Evolutionary conservation across 35 echinoderm and acorn worm genomes (phyloP), one percentile per base, ranked within the genome.

Genomic region (Apostichopus parvimensis): DNA sequence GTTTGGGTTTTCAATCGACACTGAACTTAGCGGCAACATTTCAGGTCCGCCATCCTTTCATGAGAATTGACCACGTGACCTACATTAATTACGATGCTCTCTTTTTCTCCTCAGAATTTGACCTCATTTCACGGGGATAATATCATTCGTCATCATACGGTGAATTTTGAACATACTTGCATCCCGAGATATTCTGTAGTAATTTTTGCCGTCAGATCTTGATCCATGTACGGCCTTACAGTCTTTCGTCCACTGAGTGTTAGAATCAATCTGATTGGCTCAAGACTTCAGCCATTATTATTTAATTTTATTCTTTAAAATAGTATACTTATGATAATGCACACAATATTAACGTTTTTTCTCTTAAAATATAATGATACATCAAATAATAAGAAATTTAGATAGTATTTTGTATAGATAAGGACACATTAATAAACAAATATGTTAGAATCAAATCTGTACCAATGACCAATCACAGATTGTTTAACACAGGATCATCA

Each of bases 1-100:
- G 89, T 91, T 91, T 91, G 71, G 89, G 56, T 91, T 91, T 79
- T 83, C 92, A 93, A 87, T 87, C 83, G 73, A 58, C 81, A 78
- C 72, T 87, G 84, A 87, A 61, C 55, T 87, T 79, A 77, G 89
- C 71, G 89, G 76, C 71, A 91, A 91, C 56, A 59, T 91, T 78
- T 91, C 72, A 59, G 72, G 95, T 99, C 97, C 97, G 97, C 97
- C 97, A 99, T 99, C 95, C 95, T 96, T 92, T 80, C 88, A 92
- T 72, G 77, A 70, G 93, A 82, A 20, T 75, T 99, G 95, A 99
- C 95, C 97, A 99, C 97, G 97, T 99, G 97, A 99, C 97, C 93
- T 92, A 58, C 17, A 84, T 59, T 60, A 58, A 57, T 84, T 54
- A 59, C 56, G 56, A 84, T 59, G 53, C 14, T 17, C 58, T 72